Percentiles rank a stretch among this genome's conserved stretches.
Evolutionary conservation across 2,797 vertebrate genomes (phyloP).

Genomic region (Uromys caudimaculatus): DNA sequence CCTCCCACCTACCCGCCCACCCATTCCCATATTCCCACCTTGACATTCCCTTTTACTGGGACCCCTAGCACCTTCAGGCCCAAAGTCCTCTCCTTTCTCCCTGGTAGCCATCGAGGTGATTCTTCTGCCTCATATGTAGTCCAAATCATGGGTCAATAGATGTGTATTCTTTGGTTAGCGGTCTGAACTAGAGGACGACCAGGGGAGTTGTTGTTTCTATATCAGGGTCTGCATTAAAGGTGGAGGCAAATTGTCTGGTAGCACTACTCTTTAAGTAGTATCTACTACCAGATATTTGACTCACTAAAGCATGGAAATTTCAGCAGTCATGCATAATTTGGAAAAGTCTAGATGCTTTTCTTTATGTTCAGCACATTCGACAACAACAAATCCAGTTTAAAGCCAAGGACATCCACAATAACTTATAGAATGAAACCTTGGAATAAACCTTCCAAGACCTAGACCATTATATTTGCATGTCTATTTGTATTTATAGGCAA

Average conservation of each 20-base stretch:
- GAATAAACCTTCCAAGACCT: neutral
- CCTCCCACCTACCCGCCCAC: no score
- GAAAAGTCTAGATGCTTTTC: neutral
- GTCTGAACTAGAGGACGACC: no score
- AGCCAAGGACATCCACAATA: neutral
- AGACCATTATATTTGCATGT: neutral
- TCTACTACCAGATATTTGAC: neutral
- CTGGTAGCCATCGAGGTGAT: no score
- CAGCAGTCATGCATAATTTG: neutral
- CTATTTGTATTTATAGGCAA: slow-evolving; percentile 25
- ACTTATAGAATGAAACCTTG: neutral
- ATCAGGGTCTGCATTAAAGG: neutral
- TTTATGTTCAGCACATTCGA: neutral
- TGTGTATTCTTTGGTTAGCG: no score
- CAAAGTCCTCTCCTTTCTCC: no score
- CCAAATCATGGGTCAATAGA: no score
- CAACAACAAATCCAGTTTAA: neutral
- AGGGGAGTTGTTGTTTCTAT: neutral
- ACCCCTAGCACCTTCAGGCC: no score
- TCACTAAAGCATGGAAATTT: neutral
- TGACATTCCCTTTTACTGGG: no score
- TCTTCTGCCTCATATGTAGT: no score
- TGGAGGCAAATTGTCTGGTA: neutral
- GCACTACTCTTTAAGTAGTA: neutral
- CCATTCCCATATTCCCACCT: no score